A percentile compares a stretch with the other conserved stretches of the same genome.
Conservation (phyloP, 2,113 vertebrate genomes). For the Sturnus vulgaris region DNA sequence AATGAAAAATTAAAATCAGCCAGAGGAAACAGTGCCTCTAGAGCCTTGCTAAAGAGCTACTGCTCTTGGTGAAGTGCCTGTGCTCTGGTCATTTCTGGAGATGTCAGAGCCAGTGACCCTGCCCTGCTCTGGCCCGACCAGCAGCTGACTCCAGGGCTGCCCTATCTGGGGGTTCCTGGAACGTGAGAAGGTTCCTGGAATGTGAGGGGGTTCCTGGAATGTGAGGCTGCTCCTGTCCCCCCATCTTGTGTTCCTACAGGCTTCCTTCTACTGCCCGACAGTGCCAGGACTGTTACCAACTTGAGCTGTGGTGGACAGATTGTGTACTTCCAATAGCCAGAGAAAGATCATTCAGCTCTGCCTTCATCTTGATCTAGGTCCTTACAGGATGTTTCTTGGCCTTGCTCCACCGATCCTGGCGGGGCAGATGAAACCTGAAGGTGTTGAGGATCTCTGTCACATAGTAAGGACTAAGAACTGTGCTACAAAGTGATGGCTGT, state of each 20-base stretch:
- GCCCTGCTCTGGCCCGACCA: not conserved
- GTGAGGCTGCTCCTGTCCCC: not conserved
- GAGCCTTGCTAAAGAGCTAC: not conserved
- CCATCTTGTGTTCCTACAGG: rapidly evolving
- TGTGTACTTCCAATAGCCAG: not conserved
- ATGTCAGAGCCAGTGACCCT: not conserved
- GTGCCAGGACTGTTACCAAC: not conserved
- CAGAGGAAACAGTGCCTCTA: not conserved
- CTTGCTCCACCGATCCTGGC: rapidly evolving
- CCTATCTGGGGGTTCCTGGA: not conserved
- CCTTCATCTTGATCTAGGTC: not conserved
- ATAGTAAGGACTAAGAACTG: not conserved
- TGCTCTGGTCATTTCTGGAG: not conserved
- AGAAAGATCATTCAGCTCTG: not conserved
- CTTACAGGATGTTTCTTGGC: not conserved
- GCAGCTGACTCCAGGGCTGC: not conserved
- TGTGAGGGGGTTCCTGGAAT: not conserved
- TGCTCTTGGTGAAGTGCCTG: not conserved
- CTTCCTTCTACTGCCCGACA: not conserved
- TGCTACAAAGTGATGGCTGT: not conserved
- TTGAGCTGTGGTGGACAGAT: not conserved
- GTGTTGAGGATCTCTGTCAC: not conserved
- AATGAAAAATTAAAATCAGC: not conserved
- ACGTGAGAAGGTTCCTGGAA: not conserved
- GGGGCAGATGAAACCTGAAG: not conserved